Base-by-base conservation (phyloP, 1,140 invertebrate species). In the silkworm (Bombyx mori) region DNA sequence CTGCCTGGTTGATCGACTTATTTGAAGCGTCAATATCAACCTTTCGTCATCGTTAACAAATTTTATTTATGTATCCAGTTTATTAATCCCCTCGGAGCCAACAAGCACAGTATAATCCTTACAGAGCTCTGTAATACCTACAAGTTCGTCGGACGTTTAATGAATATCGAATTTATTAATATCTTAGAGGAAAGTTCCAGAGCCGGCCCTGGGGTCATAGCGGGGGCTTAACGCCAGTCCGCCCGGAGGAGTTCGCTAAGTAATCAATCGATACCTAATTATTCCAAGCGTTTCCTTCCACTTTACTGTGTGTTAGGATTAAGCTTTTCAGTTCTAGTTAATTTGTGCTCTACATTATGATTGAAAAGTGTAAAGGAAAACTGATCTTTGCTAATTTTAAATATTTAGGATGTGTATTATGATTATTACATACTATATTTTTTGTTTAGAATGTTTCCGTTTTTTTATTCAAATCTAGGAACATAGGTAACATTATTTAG, bases 111-210 rank as follows among this genome's bases (percentile, higher is more conserved):
- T 76, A 80, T 82, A 84, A 82, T 84, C 81, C 71, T 79, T 68
- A 72, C 73, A 59, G 65, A 75, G 69, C 65, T 50, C 49, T 56
- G 60, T 65, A 71, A 71, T 68, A 66, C 54, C 57, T 52, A 60
- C 60, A 73, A 81, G 66, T 81, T 82, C 54, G 45, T 57, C 66
- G 56, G 66, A 62, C 64, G 66, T 61, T 60, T 66, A 60, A 58
- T 69, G 69, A 73, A 77, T 74, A 79, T 75, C 69, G 66, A 62
- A 75, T 70, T 49, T 76, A 80, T 78, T 68, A 75, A 80, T 75
- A 77, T 76, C 74, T 42, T 68, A 62, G 61, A 53, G 66, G 61
- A 70, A 66, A 67, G 47, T 64, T 61, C 8, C 53, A 58, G 44
- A 50, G 45, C 45, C 43, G 60, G 63, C 71, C 77, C 65, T 57